Evolutionary conservation across 2,888 invertebrate species (phyloP), one percentile per base, ranked within the genome.

Genomic region (Spatulosminthurus flaviceps): DNA sequence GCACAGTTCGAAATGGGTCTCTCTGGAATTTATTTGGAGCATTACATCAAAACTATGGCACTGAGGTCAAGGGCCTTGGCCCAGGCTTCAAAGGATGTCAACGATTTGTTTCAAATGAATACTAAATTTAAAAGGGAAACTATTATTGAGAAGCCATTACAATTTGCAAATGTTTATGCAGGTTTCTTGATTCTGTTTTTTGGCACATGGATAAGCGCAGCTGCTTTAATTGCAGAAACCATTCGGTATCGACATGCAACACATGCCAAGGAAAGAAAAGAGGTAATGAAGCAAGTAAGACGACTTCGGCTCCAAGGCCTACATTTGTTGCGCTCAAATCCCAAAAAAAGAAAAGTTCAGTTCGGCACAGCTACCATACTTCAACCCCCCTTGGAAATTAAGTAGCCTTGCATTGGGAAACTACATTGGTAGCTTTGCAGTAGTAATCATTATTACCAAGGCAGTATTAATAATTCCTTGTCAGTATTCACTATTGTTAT

Each of bases 1-100:
- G 42, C 78, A n/a, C 82, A 80, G 29, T 84, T 81, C 64, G 85
- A 85, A 81, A 84, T 83, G 83, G 83, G 82, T 5, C 77, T 85
- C 26, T 80, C 83, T 0, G 82, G 81, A 19, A 81, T 82, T 66
- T 84, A 83, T 28, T 19, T 84, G 22, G 26, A 76, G 9, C 81
- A 82, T 61, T 84, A 81, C 73, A 82, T 83, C 61, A 80, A 81
- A 41, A 29, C 66, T 1, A 79, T 81, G 60, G 84, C 83, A n/a
- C 71, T 81, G 42, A 64, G 67, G 29, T 61, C 81, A 9, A 70
- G 84, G 60, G 78, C 78, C 1, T 29, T 78, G 29, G 83, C 83
- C 16, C 67, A 79, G 74, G 79, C 77, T 1, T 81, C 84, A 0
- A 80, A 78, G 7, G 34, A 77, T 22, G 71, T 82, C 0, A 80